Conservation (phyloP, 2,797 vertebrate genomes). For the Tapirus indicus region DNA sequence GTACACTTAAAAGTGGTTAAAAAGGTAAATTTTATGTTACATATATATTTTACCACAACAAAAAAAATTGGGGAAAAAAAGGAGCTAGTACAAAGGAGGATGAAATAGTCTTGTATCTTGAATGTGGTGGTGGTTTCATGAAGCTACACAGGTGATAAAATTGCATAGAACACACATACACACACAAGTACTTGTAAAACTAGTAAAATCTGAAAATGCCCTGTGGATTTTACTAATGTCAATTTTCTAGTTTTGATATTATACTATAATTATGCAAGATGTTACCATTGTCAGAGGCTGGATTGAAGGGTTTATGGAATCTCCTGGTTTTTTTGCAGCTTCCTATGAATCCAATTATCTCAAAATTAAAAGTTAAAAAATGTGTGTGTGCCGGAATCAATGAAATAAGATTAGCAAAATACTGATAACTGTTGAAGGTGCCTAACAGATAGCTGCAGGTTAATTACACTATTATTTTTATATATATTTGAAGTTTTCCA, state of each 20-base stretch:
- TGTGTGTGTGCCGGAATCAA: not conserved
- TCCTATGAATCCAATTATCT: not conserved
- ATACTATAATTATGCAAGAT: not conserved
- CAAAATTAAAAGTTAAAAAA: not conserved
- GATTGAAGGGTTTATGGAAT: not conserved
- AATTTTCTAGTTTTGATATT: not conserved
- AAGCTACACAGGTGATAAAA: not conserved
- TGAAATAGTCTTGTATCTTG: not conserved
- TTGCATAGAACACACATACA: not conserved
- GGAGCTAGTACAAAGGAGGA: not conserved
- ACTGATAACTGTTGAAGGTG: not conserved
- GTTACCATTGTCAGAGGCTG: not conserved
- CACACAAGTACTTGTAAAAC: not conserved
- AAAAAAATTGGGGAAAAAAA: not conserved
- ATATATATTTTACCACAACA: not conserved
- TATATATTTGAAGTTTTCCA: not conserved
- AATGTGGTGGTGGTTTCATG: not conserved
- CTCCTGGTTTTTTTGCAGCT: not conserved
- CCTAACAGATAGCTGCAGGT: not conserved
- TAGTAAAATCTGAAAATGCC: not conserved
- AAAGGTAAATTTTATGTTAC: not conserved
- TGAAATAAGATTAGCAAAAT: not conserved
- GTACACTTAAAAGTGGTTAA: not conserved
- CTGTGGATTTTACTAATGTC: not conserved
- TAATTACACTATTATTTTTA: not conserved